phyloP scores from a whole-genome alignment of 2,888 invertebrate species.

The Agonum fuliginosum region DNA sequence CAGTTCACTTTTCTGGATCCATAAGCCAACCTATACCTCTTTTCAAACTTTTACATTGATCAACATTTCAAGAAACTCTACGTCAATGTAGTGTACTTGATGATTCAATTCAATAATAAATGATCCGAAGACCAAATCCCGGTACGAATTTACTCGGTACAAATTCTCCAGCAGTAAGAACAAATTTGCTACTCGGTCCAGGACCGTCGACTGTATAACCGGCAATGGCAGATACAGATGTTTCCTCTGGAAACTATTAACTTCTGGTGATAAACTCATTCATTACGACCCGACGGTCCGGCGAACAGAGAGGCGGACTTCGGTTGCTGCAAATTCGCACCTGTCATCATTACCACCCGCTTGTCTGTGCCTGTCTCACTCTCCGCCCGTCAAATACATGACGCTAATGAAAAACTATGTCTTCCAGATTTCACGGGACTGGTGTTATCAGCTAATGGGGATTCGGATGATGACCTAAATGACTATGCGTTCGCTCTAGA shows the following conservation, averaged over 20 bases:
- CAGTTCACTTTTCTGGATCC: too few relatives aligned
- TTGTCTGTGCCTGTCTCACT: background rate
- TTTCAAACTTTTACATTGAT: too few relatives aligned
- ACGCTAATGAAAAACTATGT: constrained; percentile 8
- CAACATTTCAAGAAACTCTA: too few relatives aligned
- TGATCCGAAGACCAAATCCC: too few relatives aligned
- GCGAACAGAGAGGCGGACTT: constrained; percentile 12
- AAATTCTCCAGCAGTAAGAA: background rate
- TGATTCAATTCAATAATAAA: too few relatives aligned
- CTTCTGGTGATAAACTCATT: constrained; percentile 54
- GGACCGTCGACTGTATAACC: background rate
- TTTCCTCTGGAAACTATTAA: constrained; percentile 52
- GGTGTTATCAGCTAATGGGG: background rate
- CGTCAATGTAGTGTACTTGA: too few relatives aligned
- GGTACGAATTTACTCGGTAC: too few relatives aligned
- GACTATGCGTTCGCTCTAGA: background rate
- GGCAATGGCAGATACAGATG: constrained; percentile 53
- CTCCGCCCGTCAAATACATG: background rate
- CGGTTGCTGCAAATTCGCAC: background rate
- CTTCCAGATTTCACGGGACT: background rate
- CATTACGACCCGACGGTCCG: constrained; percentile 43
- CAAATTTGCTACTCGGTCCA: background rate
- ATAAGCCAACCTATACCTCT: too few relatives aligned
- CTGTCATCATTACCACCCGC: constrained; percentile 1
- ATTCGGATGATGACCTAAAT: background rate